A percentile compares a stretch with the other conserved stretches of the same genome.
These are phyloP conservation scores for Odontamblyopus lacepedii DNA, from an alignment of 2,797 vertebrate genomes.

Conservation along the genomic window DNA sequence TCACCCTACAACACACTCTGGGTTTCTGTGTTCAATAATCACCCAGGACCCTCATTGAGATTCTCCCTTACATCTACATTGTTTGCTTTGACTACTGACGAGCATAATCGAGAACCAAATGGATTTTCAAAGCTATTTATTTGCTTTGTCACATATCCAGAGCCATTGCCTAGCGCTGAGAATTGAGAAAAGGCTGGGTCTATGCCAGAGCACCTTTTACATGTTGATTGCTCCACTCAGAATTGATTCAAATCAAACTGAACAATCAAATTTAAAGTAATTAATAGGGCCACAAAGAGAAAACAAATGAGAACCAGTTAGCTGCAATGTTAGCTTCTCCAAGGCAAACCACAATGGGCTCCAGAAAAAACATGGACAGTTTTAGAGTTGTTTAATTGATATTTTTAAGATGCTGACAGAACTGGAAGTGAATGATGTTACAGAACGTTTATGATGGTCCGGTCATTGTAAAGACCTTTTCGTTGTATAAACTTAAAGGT, in stretches of 20 bases:
- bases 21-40: conserved; percentile 22
- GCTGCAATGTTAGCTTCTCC: not conserved
- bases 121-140: conserved; percentile 39
- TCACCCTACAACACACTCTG: conserved; percentile 32
- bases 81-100: conserved; percentile 32
- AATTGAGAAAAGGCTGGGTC: conserved; percentile 12
- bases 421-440: too few species aligned
- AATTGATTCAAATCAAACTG: conserved; percentile 5
- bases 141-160: conserved; percentile 31
- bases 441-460: too few species aligned
- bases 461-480: too few species aligned
- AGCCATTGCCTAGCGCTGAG: conserved; percentile 6
- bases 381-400: not conserved
- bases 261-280: conserved; percentile 2
- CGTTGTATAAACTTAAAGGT: too few species aligned
- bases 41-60: conserved; percentile 49
- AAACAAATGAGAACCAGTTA: not conserved
- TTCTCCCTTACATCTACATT: conserved; percentile 28
- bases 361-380: not conserved
- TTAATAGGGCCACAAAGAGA: not conserved
- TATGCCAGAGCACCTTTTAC: conserved; percentile 14
- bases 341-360: not conserved
- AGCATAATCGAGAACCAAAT: conserved; percentile 48
- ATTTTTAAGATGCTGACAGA: not conserved
- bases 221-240: conserved; percentile 16